A percentile compares a stretch with the other conserved stretches of the same genome.
These are phyloP conservation scores for Serrognathus titanus DNA, from an alignment of 2,888 invertebrate species.

Conservation along the genomic window DNA sequence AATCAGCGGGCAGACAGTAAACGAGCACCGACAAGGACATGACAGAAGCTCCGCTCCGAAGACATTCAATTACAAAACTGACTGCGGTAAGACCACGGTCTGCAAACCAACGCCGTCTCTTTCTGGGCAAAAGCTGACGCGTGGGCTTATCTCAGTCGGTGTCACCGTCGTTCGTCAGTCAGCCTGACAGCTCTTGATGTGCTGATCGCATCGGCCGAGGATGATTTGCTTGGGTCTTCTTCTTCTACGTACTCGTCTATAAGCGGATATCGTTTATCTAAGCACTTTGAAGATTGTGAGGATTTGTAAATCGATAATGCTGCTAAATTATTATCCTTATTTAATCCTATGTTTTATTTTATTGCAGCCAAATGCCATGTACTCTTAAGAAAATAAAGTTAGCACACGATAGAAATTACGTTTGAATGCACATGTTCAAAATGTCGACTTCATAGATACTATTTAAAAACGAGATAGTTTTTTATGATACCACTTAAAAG, in stretches of 20 bases:
- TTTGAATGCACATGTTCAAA: too few species aligned
- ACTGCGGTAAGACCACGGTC: conserved; percentile 29
- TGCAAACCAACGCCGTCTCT: conserved; percentile 5
- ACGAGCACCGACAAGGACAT: conserved; percentile 33
- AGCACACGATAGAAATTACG: too few species aligned
- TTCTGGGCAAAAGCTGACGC: conserved; percentile 6
- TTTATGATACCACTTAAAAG: too few species aligned
- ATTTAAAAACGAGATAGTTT: too few species aligned
- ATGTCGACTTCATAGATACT: too few species aligned
- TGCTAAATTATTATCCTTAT: conserved; percentile 1
- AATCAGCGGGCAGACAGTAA: conserved; percentile 35
- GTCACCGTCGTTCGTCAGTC: conserved; percentile 4
- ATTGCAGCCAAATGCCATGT: too few species aligned
- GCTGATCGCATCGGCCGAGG: conserved; percentile 18
- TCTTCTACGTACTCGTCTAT: conserved; percentile 3
- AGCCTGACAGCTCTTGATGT: neutral
- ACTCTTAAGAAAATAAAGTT: too few species aligned
- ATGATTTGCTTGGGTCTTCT: conserved; percentile 16
- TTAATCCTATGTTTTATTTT: too few species aligned
- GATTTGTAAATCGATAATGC: conserved; percentile 29
- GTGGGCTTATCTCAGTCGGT: conserved; percentile 12
- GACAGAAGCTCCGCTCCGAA: conserved; percentile 33
- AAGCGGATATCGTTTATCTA: conserved; percentile 23
- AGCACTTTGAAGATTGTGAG: conserved; percentile 19
- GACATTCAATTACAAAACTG: conserved; percentile 38